Evolutionary conservation across 1,140 invertebrate genomes (phyloP).

Genomic region (Lucilia cuprina): DNA sequence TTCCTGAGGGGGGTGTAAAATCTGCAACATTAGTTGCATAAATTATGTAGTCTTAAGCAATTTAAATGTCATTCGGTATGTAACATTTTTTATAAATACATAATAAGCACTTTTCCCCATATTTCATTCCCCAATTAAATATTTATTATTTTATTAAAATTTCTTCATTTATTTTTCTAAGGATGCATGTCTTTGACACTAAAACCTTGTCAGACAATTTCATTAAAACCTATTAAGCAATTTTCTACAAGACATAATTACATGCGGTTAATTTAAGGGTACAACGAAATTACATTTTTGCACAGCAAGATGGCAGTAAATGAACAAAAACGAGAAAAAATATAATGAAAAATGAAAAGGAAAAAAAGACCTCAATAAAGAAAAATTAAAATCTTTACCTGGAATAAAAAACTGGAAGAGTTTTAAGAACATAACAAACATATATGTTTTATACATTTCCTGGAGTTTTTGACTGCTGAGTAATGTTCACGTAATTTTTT

Average conservation of each 20-base stretch:
- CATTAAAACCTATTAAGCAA: conserved; percentile 32
- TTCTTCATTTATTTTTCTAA: neutral
- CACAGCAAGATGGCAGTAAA: neutral
- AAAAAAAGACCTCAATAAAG: no score
- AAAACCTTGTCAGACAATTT: conserved; percentile 26
- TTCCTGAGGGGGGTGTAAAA: no score
- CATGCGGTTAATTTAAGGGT: conserved; percentile 23
- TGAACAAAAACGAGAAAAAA: neutral
- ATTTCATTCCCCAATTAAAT: no score
- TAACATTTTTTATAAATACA: no score
- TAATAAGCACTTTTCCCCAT: no score
- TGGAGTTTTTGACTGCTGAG: neutral
- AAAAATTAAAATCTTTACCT: neutral
- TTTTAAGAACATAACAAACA: neutral
- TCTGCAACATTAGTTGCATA: no score
- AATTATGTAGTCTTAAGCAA: no score
- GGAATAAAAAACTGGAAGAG: neutral
- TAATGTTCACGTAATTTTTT: no score
- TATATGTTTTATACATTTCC: neutral
- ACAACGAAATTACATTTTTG: conserved; percentile 26
- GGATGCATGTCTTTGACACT: conserved; percentile 15
- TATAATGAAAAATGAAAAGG: neutral
- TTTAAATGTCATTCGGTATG: no score
- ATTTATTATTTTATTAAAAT: no score
- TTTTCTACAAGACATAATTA: conserved; percentile 29